Percentiles rank a stretch among this genome's conserved stretches.
Conservation (phyloP, 2,113 vertebrate species). For the Corythaeola cristata region DNA sequence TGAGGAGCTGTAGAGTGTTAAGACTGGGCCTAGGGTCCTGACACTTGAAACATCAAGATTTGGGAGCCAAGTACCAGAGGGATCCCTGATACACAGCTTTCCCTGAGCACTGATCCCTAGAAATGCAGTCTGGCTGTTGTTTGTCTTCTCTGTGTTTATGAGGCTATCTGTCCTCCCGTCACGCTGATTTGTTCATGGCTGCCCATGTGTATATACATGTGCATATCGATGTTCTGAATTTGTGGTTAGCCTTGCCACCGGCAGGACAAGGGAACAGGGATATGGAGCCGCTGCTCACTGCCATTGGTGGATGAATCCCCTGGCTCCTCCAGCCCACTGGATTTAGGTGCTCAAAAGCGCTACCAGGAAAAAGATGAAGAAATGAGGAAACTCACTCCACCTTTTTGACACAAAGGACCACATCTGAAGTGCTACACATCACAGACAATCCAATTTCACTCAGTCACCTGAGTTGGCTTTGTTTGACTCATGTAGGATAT, state of each 20-base stretch:
- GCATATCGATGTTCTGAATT: rapidly evolving
- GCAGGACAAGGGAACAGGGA: neutral
- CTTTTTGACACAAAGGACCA: neutral
- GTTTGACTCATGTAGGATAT: neutral
- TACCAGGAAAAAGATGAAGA: neutral
- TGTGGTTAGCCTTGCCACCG: neutral
- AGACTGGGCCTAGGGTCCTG: neutral
- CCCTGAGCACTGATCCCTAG: neutral
- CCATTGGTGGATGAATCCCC: neutral
- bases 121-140: neutral
- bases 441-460: neutral
- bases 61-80: neutral
- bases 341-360: neutral
- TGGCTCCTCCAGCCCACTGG: neutral
- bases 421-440: neutral
- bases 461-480: neutral
- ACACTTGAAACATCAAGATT: neutral
- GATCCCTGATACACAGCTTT: neutral
- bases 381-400: neutral
- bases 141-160: neutral
- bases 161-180: neutral
- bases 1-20: neutral
- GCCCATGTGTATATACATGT: neutral
- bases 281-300: neutral
- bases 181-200: neutral